Conservation (phyloP, 2,888 invertebrate genomes). For the Stenolophus ochropezus region DNA sequence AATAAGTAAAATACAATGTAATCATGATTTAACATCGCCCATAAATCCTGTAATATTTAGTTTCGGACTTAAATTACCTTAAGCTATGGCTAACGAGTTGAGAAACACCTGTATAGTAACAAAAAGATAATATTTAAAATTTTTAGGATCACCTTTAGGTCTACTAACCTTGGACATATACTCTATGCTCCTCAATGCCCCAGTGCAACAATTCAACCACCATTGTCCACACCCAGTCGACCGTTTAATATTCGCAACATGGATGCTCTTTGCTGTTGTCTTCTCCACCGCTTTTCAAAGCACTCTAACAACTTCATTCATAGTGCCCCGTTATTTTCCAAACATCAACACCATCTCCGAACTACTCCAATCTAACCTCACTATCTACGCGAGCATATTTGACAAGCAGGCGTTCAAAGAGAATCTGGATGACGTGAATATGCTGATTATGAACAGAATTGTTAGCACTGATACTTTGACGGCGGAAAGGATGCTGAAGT, state of each 20-base stretch:
- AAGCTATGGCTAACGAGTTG: too few species aligned
- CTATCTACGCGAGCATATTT: conserved; percentile 3
- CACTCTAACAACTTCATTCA: conserved; percentile 24
- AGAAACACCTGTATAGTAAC: too few species aligned
- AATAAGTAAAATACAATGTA: too few species aligned
- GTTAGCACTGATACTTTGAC: background rate
- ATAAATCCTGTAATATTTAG: too few species aligned
- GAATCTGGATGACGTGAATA: background rate
- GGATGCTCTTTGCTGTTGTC: conserved; percentile 23
- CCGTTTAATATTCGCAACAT: background rate
- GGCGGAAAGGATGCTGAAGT: background rate
- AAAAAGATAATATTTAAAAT: background rate
- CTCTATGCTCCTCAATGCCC: background rate
- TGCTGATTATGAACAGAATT: background rate
- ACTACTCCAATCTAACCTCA: conserved; percentile 16
- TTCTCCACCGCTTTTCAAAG: conserved; percentile 28
- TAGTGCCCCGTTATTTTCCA: background rate
- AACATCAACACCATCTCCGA: conserved; percentile 16
- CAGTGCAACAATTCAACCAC: background rate
- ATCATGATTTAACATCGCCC: too few species aligned
- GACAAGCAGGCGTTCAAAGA: background rate
- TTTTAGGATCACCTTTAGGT: background rate
- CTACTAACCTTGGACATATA: background rate
- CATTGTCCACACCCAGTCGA: background rate
- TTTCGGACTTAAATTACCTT: too few species aligned